A percentile compares a stretch with the other conserved stretches of the same genome.
phyloP scores from a whole-genome alignment of 2,888 invertebrate species.

The Leistus spinibarbis region DNA sequence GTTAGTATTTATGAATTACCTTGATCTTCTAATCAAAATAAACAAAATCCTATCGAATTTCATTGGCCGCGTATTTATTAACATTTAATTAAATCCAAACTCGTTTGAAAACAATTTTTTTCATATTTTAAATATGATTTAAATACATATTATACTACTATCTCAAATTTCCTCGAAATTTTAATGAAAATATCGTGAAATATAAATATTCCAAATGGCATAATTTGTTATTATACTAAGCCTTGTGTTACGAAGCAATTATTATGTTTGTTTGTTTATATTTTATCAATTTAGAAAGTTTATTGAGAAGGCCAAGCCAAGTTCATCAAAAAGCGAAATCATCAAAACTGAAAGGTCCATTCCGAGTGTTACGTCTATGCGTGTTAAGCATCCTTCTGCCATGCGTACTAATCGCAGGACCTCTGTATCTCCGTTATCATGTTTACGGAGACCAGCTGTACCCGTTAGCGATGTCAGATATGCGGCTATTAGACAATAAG shows the following conservation, averaged over 20 bases:
- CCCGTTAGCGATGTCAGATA: conserved; percentile 76
- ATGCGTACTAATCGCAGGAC: conserved; percentile 68
- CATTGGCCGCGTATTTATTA: neutral
- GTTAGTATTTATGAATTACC: neutral
- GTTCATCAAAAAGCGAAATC: conserved; percentile 29
- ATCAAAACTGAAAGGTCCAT: conserved; percentile 58
- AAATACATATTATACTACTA: no score
- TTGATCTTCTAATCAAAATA: neutral
- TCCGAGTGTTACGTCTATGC: conserved; percentile 67
- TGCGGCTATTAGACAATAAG: conserved; percentile 73
- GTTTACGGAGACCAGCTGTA: conserved; percentile 74
- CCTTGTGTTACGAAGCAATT: no score
- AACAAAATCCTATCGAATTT: neutral
- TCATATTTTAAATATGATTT: no score
- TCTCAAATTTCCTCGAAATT: no score
- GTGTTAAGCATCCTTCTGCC: conserved; percentile 70
- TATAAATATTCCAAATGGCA: no score
- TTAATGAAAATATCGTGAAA: no score
- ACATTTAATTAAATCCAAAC: no score
- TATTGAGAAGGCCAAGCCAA: conserved; percentile 37
- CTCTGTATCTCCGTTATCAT: conserved; percentile 72
- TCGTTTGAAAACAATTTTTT: no score
- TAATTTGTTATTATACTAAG: no score
- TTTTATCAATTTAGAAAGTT: conserved; percentile 41
- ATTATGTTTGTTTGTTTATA: neutral